phyloP scores from a whole-genome alignment of 2,797 vertebrate genomes.

The Pseudochirops corinnae region DNA sequence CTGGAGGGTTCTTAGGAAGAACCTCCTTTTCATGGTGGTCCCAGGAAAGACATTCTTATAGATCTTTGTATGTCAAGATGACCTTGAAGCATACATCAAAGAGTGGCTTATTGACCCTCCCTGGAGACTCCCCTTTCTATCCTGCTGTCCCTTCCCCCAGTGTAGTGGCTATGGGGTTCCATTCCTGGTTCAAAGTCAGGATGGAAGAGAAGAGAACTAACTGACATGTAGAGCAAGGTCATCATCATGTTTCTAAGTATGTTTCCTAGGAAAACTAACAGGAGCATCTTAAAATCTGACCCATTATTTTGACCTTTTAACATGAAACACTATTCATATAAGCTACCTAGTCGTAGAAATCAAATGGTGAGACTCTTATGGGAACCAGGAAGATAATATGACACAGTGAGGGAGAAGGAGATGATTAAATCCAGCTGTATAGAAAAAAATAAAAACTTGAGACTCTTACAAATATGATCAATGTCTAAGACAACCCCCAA shows the following conservation, averaged over 20 bases:
- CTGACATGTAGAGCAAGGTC: neutral
- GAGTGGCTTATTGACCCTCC: neutral
- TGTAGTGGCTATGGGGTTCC: neutral
- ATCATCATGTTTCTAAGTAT: neutral
- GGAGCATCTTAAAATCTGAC: neutral
- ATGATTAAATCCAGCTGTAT: neutral
- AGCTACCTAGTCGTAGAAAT: neutral
- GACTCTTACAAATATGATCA: neutral
- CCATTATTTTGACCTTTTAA: neutral
- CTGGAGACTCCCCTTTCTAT: neutral
- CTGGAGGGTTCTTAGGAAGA: slow-evolving; percentile 2
- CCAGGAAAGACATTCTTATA: neutral
- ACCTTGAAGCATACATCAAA: neutral
- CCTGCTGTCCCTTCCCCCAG: neutral
- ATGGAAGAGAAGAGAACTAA: neutral
- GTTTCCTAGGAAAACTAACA: neutral
- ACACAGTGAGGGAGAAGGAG: neutral
- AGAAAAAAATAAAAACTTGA: neutral
- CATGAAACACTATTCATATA: neutral
- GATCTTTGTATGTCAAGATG: neutral
- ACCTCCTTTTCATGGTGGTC: neutral
- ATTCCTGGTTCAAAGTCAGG: neutral
- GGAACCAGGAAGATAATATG: neutral
- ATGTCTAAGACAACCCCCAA: neutral
- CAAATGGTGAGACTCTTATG: neutral